phyloP scores from a whole-genome alignment of 2,113 vertebrate species.

The Willisornis vidua region DNA sequence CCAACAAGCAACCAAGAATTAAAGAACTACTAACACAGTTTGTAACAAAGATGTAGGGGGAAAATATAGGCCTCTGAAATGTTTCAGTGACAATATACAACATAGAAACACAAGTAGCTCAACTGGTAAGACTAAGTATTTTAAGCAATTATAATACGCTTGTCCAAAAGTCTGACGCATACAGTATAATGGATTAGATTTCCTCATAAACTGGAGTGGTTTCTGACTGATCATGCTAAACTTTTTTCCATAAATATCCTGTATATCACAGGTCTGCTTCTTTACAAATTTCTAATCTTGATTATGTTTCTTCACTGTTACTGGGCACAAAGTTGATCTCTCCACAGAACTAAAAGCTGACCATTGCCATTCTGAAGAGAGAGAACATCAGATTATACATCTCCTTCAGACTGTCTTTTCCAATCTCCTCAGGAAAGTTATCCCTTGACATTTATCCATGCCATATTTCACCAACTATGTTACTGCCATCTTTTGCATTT shows the following conservation, averaged over 20 bases:
- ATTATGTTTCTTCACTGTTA: background rate
- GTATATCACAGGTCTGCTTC: background rate
- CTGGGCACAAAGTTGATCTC: background rate
- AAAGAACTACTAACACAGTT: background rate
- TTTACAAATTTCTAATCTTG: background rate
- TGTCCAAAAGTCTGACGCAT: background rate
- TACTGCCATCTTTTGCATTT: background rate
- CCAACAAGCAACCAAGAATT: background rate
- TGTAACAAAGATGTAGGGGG: background rate
- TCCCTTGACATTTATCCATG: background rate
- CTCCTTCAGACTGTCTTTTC: accelerated
- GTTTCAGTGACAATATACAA: background rate
- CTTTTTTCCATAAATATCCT: background rate
- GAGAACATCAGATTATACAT: background rate
- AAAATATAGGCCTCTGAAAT: background rate
- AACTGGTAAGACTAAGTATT: background rate
- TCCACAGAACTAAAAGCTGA: background rate
- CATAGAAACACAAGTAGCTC: background rate
- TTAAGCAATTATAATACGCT: background rate
- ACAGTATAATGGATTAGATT: background rate
- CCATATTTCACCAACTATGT: background rate
- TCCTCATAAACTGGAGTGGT: background rate
- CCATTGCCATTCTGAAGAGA: background rate
- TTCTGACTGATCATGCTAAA: background rate
- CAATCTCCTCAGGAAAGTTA: background rate